Base-by-base conservation (phyloP, 2,113 vertebrate genomes). In the Montifringilla adamsi region DNA sequence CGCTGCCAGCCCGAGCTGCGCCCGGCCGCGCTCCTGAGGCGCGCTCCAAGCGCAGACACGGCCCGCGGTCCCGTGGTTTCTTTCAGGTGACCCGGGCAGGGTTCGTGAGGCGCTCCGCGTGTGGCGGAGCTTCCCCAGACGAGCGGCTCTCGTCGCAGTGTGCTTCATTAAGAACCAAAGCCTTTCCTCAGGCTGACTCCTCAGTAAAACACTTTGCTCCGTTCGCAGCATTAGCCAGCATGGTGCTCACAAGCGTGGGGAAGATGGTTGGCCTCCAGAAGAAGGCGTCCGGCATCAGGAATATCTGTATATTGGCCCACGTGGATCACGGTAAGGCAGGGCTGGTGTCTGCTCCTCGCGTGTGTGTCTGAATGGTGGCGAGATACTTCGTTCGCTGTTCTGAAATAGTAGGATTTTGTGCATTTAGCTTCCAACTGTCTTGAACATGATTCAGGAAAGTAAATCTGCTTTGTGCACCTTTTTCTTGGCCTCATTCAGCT, bases 291-390 rank as follows among this genome's bases (percentile, higher is more conserved):
- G 98, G 98, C 90, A 99, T 99, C 96, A 98, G 99, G 67, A 99
- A 99, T 70, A 98, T 99, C 67, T 99, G 99, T 60, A 98, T 99
- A 8, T 92, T 99, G 77, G 99, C 99, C 22, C 99, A 99, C 9
- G 99, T 99, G 41, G 99, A 99, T 94, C 99, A 99, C 6, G 99
- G 99, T 99, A 93, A 98, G 99, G 10, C 23, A 5, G n/a, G 13
- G 46, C 5, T 26, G 5, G 31, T 16, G 59, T 1, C 33, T 16
- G 15, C 52, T n/a, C 7, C 20, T 1, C 8, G 2, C 1, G 3
- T 3, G 46, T 14, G 52, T 7, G 13, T 27, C 16, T 7, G 13
- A 17, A 1, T 3, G 50, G 0, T 2, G 19, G 19, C 1, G 30
- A 16, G 19, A 1, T 10, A 2, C 4, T 68, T n/a, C 6, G 22